Evolutionary conservation across 2,797 vertebrate species (phyloP).

Genomic region (Gallinago solitaria): DNA sequence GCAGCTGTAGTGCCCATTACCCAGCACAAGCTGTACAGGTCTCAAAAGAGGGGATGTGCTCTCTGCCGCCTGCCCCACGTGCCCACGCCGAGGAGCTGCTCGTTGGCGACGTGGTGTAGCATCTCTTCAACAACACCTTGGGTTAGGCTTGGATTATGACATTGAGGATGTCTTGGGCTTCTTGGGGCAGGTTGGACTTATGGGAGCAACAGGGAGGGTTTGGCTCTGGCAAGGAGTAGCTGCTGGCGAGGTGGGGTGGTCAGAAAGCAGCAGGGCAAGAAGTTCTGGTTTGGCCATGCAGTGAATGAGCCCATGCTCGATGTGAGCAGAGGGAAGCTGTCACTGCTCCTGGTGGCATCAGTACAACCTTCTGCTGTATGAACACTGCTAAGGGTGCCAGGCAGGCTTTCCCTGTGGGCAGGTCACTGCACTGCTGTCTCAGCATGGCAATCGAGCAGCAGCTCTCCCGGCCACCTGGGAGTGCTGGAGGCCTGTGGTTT

Average conservation of each 20-base stretch:
- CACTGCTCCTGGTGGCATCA: background rate
- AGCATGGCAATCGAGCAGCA: accelerated
- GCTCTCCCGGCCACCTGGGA: accelerated
- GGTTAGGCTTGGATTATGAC: background rate
- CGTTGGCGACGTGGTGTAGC: accelerated
- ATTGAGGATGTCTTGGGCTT: background rate
- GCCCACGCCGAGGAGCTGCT: accelerated
- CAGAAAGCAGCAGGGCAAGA: background rate
- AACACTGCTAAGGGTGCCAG: background rate
- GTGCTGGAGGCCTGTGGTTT: background rate
- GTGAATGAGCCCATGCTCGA: background rate
- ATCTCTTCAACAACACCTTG: background rate
- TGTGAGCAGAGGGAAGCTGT: background rate
- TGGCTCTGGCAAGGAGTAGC: background rate
- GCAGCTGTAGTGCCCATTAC: background rate
- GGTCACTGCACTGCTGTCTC: accelerated
- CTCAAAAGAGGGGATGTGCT: background rate
- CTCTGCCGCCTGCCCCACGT: background rate
- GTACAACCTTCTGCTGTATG: accelerated
- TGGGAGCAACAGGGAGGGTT: accelerated
- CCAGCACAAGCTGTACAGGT: background rate
- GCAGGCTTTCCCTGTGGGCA: background rate
- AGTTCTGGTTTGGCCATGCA: accelerated
- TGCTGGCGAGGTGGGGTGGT: background rate
- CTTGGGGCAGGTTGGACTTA: background rate